Base-by-base conservation (phyloP, 1,140 invertebrate species). In the Pectinophora gossypiella region DNA sequence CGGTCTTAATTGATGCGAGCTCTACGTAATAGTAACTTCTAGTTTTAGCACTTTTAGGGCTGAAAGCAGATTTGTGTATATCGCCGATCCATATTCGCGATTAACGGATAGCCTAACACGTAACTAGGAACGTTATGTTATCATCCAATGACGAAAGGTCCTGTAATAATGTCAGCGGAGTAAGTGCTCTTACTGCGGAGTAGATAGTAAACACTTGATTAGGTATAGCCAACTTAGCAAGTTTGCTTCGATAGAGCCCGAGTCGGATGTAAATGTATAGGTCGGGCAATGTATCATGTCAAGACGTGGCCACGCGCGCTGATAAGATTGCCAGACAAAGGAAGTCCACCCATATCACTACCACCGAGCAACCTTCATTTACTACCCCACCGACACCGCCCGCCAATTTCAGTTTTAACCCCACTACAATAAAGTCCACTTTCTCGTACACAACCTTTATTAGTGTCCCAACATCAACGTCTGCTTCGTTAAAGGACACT, bases 261-360 rank as follows among this genome's bases (percentile, higher is more conserved):
- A 27, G 40, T 43, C 27, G 58, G 56, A 70, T 72, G 71, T 72
- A 73, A 80, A 75, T 76, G 67, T 74, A 74, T 74, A 73, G 46
- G 55, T 60, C 57, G 49, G 48, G 71, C 70, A 70, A 83, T 84
- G 71, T 81, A 82, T 86, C 82, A 86, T 76, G 79, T 76, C 76
- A 73, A 75, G 76, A 63, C 68, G 57, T 59, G 65, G 69, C 68
- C 76, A 74, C 68, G 73, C 71, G 76, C 71, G 66, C 74, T 76
- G 83, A 86, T 86, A 84, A 84, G 78, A 86, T 85, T 85, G 77
- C 77, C 71, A 85, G 79, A 86, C 79, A 84, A 83, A 83, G 79
- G 80, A 85, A 86, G 77, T 85, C 78, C 79, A 78, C 76, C 80
- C 76, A 81, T 81, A 84, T 83, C 80, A 83, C 77, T 86, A 81